A percentile compares a stretch with the other conserved stretches of the same genome.
Evolutionary conservation across 2,113 vertebrate species (phyloP).

Genomic region (Manacus vitellinus): DNA sequence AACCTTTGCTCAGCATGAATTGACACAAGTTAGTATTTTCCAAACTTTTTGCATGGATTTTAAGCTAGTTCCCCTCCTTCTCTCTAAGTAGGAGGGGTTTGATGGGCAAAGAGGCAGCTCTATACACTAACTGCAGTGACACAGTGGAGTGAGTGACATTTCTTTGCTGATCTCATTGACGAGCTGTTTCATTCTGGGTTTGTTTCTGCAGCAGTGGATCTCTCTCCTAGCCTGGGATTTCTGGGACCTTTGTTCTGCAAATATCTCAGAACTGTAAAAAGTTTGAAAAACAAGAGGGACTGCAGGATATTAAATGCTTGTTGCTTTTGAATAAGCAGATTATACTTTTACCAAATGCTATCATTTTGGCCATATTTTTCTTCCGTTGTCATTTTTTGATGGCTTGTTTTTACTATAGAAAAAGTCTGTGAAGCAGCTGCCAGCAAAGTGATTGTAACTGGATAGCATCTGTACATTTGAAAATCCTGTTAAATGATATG

Average conservation of each 20-base stretch:
- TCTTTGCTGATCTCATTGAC: background rate
- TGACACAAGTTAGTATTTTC: background rate
- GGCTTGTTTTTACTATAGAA: background rate
- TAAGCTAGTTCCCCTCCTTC: background rate
- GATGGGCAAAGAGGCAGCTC: background rate
- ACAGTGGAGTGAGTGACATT: background rate
- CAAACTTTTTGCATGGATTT: background rate
- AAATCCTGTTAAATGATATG: background rate
- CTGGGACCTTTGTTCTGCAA: slow-evolving; percentile 33
- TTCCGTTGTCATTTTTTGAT: background rate
- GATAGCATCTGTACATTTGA: background rate
- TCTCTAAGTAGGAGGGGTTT: background rate
- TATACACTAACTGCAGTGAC: accelerated
- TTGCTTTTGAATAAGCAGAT: slow-evolving; percentile 26
- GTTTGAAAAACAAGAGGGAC: background rate
- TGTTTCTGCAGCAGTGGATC: background rate
- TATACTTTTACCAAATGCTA: background rate
- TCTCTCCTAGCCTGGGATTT: background rate
- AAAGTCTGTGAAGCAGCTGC: slow-evolving; percentile 21
- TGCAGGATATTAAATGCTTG: background rate
- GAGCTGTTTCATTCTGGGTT: background rate
- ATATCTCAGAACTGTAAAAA: slow-evolving; percentile 20
- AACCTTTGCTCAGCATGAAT: background rate
- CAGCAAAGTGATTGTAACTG: background rate
- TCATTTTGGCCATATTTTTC: background rate